These are phyloP conservation scores for Montipora foliosa DNA, from an alignment of 64 coral and sea anemone genomes.

Conservation along the genomic window DNA sequence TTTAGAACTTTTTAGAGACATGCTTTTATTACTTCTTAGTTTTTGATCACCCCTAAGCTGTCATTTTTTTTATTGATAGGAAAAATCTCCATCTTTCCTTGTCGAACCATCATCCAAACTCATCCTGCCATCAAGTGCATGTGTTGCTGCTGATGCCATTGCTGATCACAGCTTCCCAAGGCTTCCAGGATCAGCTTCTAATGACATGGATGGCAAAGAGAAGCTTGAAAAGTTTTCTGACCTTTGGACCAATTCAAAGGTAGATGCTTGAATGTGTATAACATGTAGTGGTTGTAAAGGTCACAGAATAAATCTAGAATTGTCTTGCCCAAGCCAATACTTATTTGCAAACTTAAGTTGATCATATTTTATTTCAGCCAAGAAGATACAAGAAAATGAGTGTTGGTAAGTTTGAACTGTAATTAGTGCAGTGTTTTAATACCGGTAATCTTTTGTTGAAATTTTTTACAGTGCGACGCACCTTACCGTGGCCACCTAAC, in stretches of 20 bases:
- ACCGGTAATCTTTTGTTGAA: too few species aligned
- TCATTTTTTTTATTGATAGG: background rate
- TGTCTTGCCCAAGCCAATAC: too few species aligned
- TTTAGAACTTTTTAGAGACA: too few species aligned
- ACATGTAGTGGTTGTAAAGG: too few species aligned
- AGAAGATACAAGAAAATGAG: conserved; percentile 98
- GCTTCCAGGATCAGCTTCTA: background rate
- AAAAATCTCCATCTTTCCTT: background rate
- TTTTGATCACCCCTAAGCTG: too few species aligned
- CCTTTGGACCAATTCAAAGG: conserved; percentile 52
- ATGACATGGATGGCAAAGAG: conserved; percentile 24
- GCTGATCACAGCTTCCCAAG: conserved; percentile 23
- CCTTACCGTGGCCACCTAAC: too few species aligned
- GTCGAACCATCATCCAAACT: conserved; percentile 41
- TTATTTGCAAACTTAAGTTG: background rate
- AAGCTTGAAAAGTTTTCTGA: conserved; percentile 45
- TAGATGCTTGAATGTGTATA: background rate
- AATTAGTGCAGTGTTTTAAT: background rate
- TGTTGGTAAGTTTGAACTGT: conserved; percentile 70
- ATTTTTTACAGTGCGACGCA: too few species aligned
- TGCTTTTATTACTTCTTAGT: too few species aligned
- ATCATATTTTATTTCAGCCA: conserved; percentile 60
- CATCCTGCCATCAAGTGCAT: conserved; percentile 29
- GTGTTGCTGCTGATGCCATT: background rate
- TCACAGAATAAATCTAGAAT: too few species aligned